These are phyloP conservation scores for Lasius fuliginosus DNA, from an alignment of 2,888 invertebrate species.

Conservation along the genomic window DNA sequence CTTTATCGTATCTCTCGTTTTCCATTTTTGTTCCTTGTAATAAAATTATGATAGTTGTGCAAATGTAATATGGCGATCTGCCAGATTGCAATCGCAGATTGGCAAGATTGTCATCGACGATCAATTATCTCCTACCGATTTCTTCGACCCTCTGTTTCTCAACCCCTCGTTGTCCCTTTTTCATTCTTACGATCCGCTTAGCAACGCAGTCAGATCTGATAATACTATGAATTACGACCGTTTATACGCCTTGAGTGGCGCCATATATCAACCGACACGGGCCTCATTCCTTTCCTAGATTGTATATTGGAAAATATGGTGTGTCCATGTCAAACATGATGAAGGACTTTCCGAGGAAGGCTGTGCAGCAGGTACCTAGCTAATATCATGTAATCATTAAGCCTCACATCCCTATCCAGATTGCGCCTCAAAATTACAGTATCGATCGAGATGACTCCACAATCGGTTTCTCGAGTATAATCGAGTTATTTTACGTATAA, in stretches of 20 bases:
- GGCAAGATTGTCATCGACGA: constrained; percentile 6
- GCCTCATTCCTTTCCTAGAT: constrained; percentile 76
- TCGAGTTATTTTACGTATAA: constrained; percentile 20
- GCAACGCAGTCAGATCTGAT: constrained; percentile 75
- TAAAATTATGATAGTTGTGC: not conserved
- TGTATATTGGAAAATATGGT: constrained; percentile 79
- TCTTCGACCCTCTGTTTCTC: constrained; percentile 18
- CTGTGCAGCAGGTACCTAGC: constrained; percentile 53
- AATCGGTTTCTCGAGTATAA: not conserved
- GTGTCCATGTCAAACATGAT: constrained; percentile 76
- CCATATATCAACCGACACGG: constrained; percentile 74
- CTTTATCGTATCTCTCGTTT: not conserved
- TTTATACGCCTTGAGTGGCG: constrained; percentile 78
- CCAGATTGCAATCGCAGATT: constrained; percentile 6
- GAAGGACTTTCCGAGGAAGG: constrained; percentile 63
- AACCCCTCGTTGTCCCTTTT: constrained; percentile 33
- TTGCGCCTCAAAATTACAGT: constrained; percentile 59
- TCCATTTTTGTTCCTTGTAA: not conserved
- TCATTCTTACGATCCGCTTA: constrained; percentile 62
- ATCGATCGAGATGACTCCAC: constrained; percentile 38
- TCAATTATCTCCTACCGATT: constrained; percentile 13
- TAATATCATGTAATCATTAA: constrained; percentile 76
- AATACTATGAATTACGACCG: constrained; percentile 79
- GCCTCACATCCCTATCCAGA: constrained; percentile 59
- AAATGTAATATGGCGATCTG: not conserved